These are phyloP conservation scores for Sminthopsis crassicaudata DNA, from an alignment of 2,113 vertebrate species.

Conservation along the genomic window DNA sequence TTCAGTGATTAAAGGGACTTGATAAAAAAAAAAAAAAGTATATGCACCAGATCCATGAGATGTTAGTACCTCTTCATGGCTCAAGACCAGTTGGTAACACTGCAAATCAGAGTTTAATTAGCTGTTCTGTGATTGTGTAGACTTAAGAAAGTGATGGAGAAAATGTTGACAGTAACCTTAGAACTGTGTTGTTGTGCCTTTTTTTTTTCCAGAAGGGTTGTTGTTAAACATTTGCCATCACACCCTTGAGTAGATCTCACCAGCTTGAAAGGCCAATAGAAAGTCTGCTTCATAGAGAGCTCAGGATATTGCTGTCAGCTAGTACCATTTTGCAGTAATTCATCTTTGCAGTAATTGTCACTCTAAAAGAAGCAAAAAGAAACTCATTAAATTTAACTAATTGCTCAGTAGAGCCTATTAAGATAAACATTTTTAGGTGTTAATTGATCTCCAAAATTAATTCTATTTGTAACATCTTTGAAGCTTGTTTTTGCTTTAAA, in stretches of 20 bases:
- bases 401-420: neutral
- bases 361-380: slow-evolving; percentile 9
- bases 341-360: neutral
- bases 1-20: neutral
- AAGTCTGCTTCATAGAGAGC: neutral
- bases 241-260: neutral
- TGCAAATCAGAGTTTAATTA: neutral
- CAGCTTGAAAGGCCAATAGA: neutral
- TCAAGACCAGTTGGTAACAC: neutral
- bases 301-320: neutral
- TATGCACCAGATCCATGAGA: neutral
- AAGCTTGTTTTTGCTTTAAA: slow-evolving; percentile 20
- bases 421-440: neutral
- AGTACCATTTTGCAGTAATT: neutral
- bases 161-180: neutral
- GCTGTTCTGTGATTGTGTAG: neutral
- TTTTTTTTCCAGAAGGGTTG: neutral
- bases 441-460: neutral
- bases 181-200: neutral
- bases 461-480: neutral
- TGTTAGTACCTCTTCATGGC: neutral
- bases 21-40: neutral
- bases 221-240: neutral
- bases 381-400: slow-evolving; percentile 14
- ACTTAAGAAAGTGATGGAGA: neutral